A percentile compares a stretch with the other conserved stretches of the same genome.
Conservation (phyloP, 2,113 vertebrate species). For the Perca schrenkii region DNA sequence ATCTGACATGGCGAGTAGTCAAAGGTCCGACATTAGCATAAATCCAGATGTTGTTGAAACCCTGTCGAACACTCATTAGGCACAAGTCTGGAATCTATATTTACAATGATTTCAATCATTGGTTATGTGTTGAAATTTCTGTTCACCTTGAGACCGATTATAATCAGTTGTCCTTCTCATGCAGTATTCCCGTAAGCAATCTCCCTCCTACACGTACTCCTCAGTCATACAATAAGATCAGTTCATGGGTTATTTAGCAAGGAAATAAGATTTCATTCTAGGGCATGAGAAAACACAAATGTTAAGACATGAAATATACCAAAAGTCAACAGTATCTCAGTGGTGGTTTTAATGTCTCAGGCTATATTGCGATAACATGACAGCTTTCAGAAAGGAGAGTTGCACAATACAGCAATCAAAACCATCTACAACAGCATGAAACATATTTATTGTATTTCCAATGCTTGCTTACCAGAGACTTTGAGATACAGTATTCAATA, state of each 20-base stretch:
- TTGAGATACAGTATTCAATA: slow-evolving; percentile 3
- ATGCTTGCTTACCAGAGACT: neutral
- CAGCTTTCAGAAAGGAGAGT: slow-evolving; percentile 5
- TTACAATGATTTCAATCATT: neutral
- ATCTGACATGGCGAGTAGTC: slow-evolving; percentile 28
- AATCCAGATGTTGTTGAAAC: slow-evolving; percentile 33
- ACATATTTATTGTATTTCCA: slow-evolving; percentile 36
- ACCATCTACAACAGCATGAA: slow-evolving; percentile 2
- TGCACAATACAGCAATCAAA: slow-evolving; percentile 5
- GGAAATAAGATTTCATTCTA: no score
- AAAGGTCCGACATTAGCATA: slow-evolving; percentile 48
- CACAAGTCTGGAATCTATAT: neutral
- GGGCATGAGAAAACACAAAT: no score
- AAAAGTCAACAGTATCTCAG: neutral
- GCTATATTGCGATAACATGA: neutral
- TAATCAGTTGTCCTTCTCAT: no score
- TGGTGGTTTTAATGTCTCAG: neutral
- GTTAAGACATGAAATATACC: no score
- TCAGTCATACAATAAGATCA: no score
- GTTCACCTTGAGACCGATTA: neutral
- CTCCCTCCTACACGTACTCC: no score
- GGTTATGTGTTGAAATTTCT: neutral
- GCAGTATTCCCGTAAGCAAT: no score
- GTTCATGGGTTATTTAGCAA: no score
- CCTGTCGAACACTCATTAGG: slow-evolving; percentile 8